Base-by-base conservation (phyloP, 2,797 vertebrate genomes). In the Alosa sapidissima region DNA sequence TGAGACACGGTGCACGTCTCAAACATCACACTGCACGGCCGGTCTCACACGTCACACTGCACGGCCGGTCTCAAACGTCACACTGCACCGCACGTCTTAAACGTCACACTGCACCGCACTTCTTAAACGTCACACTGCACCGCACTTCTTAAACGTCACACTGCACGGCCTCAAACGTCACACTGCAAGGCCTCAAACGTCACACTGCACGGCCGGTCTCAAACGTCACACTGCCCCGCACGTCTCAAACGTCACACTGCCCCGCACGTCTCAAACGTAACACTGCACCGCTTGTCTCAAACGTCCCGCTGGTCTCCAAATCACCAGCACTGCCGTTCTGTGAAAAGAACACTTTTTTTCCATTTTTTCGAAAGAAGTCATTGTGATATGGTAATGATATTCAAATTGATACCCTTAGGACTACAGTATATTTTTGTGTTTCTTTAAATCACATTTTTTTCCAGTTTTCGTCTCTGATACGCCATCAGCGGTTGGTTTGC, bases 1-100 rank as follows among this genome's bases (percentile, higher is more conserved):
- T 99, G 93, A 82, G 13, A 78, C 62, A 65, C 62, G 9, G 24
- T 33, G 14, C 62, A 2, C 2, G 41, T 41, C 41, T 41, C 41
- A 21, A 28, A 28, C 28, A 28, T 28, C 62, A 13, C 16, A 28
- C 24, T 33, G 14, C 62, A 65, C n/a, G 9, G 41, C 41, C 41
- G 3, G 41, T 41, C 41, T 41, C 41, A 19, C n/a, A n/a, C n/a
- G n/a, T n/a, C 62, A 65, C 62, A 28, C n/a, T n/a, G n/a, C n/a
- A n/a, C n/a, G 9, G 41, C 41, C 41, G 4, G 41, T 41, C 41
- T 41, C 41, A 21, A 14, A 21, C 14, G 3, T 21, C 62, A 65
- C 62, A 28, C 28, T 28, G 28, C 28, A 0, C 28, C 28, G 28
- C 28, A 28, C 28, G 0, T 28, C 28, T 28, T 1, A 28, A 28